A percentile compares a stretch with the other conserved stretches of the same genome.
These are phyloP conservation scores for Siphonodentalium dalli DNA, from an alignment of 2,888 invertebrate species.

Conservation along the genomic window DNA sequence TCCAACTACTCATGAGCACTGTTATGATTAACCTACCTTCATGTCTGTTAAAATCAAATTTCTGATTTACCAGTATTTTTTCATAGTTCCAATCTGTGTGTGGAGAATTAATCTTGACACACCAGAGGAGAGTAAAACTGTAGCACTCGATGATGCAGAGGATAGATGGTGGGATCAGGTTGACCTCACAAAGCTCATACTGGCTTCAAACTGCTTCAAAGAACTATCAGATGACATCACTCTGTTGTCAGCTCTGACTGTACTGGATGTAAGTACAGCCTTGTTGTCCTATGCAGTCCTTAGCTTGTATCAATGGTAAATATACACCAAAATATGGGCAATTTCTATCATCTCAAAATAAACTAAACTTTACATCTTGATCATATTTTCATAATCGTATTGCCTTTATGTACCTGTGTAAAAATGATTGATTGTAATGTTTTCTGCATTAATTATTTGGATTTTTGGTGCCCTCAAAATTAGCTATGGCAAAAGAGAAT, in stretches of 20 bases:
- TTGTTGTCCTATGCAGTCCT: not conserved
- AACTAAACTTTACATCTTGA: too few relatives aligned
- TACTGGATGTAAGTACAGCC: conserved; percentile 64
- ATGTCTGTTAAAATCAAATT: not conserved
- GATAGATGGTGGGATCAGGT: conserved; percentile 78
- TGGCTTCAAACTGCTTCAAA: conserved; percentile 64
- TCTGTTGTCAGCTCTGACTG: conserved; percentile 61
- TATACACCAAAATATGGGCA: too few relatives aligned
- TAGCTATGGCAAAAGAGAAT: too few relatives aligned
- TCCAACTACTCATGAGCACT: not conserved
- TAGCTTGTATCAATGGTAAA: too few relatives aligned
- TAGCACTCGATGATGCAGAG: conserved; percentile 58
- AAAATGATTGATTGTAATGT: too few relatives aligned
- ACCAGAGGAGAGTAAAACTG: conserved; percentile 62
- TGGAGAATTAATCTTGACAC: conserved; percentile 66
- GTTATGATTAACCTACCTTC: not conserved
- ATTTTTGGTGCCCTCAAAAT: too few relatives aligned
- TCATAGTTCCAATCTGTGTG: conserved; percentile 56
- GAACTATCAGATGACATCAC: conserved; percentile 60
- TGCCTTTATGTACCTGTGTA: too few relatives aligned
- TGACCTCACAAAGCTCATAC: conserved; percentile 78
- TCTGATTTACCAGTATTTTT: not conserved
- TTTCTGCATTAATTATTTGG: too few relatives aligned
- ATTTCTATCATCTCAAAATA: too few relatives aligned
- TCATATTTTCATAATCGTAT: too few relatives aligned